Evolutionary conservation across 2,888 invertebrate genomes (phyloP).

Genomic region (Gortyna flavago): DNA sequence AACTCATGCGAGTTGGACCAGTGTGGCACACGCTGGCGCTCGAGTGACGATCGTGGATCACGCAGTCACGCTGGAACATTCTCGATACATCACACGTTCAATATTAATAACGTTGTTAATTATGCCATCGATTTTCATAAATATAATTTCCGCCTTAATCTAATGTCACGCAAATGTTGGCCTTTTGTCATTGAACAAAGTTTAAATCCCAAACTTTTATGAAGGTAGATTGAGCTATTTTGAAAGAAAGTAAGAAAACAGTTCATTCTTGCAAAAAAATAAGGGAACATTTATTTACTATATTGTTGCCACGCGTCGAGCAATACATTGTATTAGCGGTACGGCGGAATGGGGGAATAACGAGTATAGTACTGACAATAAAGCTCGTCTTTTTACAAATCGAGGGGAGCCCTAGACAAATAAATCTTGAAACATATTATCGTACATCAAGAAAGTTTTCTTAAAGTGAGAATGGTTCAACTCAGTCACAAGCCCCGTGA

Average conservation of each 20-base stretch:
- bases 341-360: not conserved
- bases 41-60: not conserved
- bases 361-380: conserved; percentile 1
- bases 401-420: conserved; percentile 38
- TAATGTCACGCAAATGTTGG: not conserved
- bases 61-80: not conserved
- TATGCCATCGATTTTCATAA: not conserved
- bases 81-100: not conserved
- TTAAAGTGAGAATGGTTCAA: conserved; percentile 8
- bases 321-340: not conserved
- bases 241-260: not conserved
- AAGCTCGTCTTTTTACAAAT: conserved; percentile 31
- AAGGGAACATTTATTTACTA: not conserved
- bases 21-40: not conserved
- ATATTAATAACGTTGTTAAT: not conserved
- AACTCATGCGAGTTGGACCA: conserved; percentile 11
- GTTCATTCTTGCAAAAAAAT: not conserved
- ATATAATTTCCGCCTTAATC: not conserved
- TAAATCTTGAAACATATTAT: conserved; percentile 48
- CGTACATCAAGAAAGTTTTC: conserved; percentile 50
- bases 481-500: not conserved
- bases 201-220: not conserved
- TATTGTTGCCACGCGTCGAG: not conserved
- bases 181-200: not conserved
- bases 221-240: not conserved